Evolutionary conservation across 2,797 vertebrate species (phyloP).

Genomic region (Myotis planiceps): DNA sequence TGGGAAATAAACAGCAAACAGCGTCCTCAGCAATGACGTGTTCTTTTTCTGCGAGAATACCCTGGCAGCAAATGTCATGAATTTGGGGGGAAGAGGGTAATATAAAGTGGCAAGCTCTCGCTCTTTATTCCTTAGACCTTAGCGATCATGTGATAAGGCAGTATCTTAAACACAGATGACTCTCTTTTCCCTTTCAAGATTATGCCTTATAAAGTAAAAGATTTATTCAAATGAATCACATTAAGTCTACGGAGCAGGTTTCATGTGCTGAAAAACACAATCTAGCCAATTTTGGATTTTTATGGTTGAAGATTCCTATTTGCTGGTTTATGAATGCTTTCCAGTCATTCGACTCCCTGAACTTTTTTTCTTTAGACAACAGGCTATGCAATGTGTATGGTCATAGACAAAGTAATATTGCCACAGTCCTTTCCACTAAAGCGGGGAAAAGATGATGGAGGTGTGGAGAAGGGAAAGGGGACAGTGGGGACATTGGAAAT

Average conservation of each 20-base stretch:
- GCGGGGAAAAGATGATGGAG: slow-evolving; percentile 59
- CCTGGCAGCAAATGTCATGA: not conserved
- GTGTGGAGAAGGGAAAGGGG: slow-evolving; percentile 62
- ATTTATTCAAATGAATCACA: slow-evolving; percentile 35
- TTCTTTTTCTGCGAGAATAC: not conserved
- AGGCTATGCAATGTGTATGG: not conserved
- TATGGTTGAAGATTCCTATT: slow-evolving; percentile 30
- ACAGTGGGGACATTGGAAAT: slow-evolving; percentile 43
- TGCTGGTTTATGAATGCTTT: slow-evolving; percentile 30
- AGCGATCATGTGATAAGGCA: not conserved
- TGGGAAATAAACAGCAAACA: slow-evolving; percentile 26
- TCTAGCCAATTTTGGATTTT: not conserved
- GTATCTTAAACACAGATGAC: slow-evolving; percentile 37
- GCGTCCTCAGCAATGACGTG: not conserved
- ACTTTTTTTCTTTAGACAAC: slow-evolving; percentile 46
- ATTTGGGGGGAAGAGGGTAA: not conserved
- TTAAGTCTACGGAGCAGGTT: slow-evolving; percentile 13
- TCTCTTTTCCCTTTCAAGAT: slow-evolving; percentile 26
- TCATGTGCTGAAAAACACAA: not conserved
- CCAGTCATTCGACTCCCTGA: slow-evolving; percentile 36
- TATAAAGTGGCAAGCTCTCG: not conserved
- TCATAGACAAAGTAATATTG: slow-evolving; percentile 76
- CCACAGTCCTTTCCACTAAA: slow-evolving; percentile 67
- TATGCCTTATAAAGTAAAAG: slow-evolving; percentile 15
- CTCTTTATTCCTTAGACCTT: slow-evolving; percentile 1